Percentiles rank a stretch among this genome's conserved stretches.
Evolutionary conservation across 2,797 vertebrate genomes (phyloP).

Genomic region (Buceros bicornis): DNA sequence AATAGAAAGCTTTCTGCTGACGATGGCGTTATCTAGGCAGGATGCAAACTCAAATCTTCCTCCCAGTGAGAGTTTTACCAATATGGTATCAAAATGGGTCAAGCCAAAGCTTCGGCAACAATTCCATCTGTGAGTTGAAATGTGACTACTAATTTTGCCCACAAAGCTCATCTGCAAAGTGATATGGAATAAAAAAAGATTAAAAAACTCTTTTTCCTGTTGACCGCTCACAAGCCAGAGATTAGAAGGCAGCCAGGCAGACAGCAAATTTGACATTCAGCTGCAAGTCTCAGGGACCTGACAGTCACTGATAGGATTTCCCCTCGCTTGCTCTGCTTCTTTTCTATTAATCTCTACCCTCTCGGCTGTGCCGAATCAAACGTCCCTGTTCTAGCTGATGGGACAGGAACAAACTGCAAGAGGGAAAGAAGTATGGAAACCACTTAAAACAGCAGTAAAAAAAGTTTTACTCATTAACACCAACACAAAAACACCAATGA

Average conservation of each 20-base stretch:
- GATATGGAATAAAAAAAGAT: not conserved
- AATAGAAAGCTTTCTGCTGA: not conserved
- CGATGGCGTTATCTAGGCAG: not conserved
- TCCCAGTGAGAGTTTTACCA: not conserved
- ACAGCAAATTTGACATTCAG: not conserved
- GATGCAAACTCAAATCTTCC: not conserved
- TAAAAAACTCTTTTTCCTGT: not conserved
- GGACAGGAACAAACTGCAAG: not conserved
- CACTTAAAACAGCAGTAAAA: not conserved
- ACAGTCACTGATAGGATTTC: not conserved
- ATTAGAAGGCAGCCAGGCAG: not conserved
- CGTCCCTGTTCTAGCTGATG: not conserved
- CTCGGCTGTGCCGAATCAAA: not conserved
- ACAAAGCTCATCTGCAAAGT: not conserved
- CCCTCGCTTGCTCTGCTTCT: not conserved
- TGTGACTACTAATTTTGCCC: not conserved
- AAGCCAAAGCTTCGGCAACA: constrained; percentile 5
- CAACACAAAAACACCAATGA: not conserved
- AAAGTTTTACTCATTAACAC: not conserved
- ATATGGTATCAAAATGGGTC: not conserved
- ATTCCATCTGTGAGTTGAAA: constrained; percentile 8
- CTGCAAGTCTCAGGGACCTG: not conserved
- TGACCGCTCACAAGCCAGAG: not conserved
- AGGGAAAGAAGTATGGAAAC: not conserved
- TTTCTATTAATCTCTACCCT: not conserved